Evolutionary conservation across 2,113 vertebrate genomes (phyloP), one percentile per base, ranked within the genome.

Genomic region (Eubucco bourcierii): DNA sequence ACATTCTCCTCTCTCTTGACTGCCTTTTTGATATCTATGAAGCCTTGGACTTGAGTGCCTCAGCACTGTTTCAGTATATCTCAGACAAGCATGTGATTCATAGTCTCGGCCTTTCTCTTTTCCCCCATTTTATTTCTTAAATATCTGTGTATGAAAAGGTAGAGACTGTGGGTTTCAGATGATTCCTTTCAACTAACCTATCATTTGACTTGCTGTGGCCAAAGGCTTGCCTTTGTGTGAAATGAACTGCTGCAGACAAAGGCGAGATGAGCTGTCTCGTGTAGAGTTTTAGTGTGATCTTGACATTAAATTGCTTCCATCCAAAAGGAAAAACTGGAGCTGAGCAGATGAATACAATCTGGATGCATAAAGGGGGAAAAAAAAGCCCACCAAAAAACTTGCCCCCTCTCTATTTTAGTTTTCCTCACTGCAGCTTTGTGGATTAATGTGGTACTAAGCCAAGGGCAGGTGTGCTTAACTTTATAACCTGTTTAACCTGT

Each of bases 401-500:
- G 24, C 10, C 21, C 12, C 20, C 31, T 72, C 12, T 67, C 7
- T 68, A 5, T 44, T 61, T 80, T 17, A 4, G 31, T 71, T 20
- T 33, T 37, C 16, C 13, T 84, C 7, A 31, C 31, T 75, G 27
- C 13, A 55, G 61, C 34, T 86, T 31, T 19, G 31, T 61, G 55
- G 63, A 76, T 77, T 86, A 72, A 64, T 20, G 19, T 75, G 52
- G 59, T 92, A 58, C 33, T 28, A 50, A 76, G 55, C 64, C 82
- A 53, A 31, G 24, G 58, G 63, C 44, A 81, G 71, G 23, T 75
- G 56, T 39, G 1, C 1, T 87, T 90, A 50, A 52, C 65, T 94
- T 67, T 64, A 55, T 84, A 93, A 92, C 96, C 71, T 85, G 80
- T 88, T 80, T 37, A 90, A 85, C 95, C 46, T 87, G 92, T 91